Evolutionary conservation across 2,113 vertebrate genomes (phyloP).

Genomic region (Clinocottus analis): DNA sequence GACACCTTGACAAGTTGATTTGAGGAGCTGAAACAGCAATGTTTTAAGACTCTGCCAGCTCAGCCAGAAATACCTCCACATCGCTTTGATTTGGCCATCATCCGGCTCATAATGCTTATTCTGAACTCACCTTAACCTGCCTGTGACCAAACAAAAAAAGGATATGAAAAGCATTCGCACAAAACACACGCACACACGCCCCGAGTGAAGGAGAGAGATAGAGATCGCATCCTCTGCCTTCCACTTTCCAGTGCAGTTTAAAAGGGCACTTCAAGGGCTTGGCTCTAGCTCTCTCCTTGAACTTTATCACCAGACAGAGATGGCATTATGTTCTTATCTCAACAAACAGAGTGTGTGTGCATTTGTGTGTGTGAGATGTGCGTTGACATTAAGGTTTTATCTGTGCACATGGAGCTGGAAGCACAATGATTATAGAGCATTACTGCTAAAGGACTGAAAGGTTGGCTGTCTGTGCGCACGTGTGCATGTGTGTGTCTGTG

Average conservation of each 20-base stretch:
- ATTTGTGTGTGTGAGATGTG: conserved; percentile 23
- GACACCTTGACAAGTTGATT: background rate
- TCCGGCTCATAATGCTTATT: background rate
- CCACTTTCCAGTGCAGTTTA: conserved; percentile 27
- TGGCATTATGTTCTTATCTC: conserved; percentile 71
- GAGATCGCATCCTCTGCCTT: background rate
- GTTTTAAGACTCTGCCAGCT: background rate
- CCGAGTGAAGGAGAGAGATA: too few species aligned
- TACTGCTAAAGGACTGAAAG: conserved; percentile 53
- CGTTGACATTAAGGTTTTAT: conserved; percentile 71
- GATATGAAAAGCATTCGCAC: background rate
- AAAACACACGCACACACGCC: too few species aligned
- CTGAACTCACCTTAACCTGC: background rate
- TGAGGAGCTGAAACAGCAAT: background rate
- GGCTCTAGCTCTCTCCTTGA: conserved; percentile 65
- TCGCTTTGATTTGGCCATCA: background rate
- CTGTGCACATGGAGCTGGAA: conserved; percentile 53
- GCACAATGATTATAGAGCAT: conserved; percentile 66
- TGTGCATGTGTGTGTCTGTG: conserved; percentile 6
- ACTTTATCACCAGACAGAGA: conserved; percentile 68
- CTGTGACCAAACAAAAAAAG: background rate
- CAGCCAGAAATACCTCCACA: background rate
- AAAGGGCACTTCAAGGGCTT: conserved; percentile 59
- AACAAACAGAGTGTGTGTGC: conserved; percentile 45
- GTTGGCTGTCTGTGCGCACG: conserved; percentile 19